phyloP scores from a whole-genome alignment of 2,888 invertebrate species.

The Cheilosia urbana region DNA sequence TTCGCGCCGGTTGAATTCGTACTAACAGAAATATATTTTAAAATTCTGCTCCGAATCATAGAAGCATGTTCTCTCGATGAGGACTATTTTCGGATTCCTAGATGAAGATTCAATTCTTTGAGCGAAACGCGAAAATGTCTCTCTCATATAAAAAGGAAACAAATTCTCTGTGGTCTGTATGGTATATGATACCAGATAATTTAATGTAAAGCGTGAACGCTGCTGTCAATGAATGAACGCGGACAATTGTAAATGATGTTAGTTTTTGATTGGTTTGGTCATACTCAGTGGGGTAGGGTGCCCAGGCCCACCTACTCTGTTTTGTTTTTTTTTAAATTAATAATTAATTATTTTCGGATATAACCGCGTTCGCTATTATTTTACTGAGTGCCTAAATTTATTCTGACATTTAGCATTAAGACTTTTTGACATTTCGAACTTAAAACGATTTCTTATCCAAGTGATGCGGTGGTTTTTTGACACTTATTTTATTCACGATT shows the following conservation, averaged over 20 bases:
- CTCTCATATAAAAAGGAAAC: conserved; percentile 23
- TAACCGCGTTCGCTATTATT: too few relatives aligned
- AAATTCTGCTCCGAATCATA: conserved; percentile 51
- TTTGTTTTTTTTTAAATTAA: too few relatives aligned
- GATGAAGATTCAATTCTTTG: conserved; percentile 43
- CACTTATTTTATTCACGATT: too few relatives aligned
- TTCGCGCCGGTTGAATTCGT: conserved; percentile 73
- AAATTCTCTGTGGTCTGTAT: background rate
- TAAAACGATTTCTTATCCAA: too few relatives aligned
- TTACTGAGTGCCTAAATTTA: too few relatives aligned
- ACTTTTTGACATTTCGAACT: too few relatives aligned
- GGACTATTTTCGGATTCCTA: conserved; percentile 73
- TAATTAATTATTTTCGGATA: too few relatives aligned
- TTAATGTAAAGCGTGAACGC: conserved; percentile 30
- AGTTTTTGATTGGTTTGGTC: conserved; percentile 24
- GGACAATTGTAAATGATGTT: conserved; percentile 23
- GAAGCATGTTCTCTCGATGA: conserved; percentile 49
- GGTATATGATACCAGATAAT: conserved; percentile 16
- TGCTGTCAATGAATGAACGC: conserved; percentile 52
- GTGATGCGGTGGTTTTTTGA: too few relatives aligned
- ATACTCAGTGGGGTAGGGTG: conserved; percentile 4
- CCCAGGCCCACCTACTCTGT: conserved; percentile 28
- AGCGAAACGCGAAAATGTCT: conserved; percentile 16
- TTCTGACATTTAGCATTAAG: too few relatives aligned
- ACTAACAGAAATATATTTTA: conserved; percentile 63